These are phyloP conservation scores for Platanista minor DNA, from an alignment of 2,113 vertebrate genomes.

Conservation along the genomic window DNA sequence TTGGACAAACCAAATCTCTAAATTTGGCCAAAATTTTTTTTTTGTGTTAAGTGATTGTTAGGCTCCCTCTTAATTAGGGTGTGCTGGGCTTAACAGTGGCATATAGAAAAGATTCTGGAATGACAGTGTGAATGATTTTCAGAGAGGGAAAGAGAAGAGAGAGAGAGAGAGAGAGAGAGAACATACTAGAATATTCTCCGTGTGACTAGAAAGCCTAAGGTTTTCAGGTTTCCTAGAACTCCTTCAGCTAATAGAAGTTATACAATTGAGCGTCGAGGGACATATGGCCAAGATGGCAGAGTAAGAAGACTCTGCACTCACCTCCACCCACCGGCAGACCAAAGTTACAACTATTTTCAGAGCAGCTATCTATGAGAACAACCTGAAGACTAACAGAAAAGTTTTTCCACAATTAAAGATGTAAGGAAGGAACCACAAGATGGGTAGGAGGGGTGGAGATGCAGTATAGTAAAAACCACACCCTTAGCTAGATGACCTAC, in stretches of 20 bases:
- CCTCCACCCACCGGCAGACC: not conserved
- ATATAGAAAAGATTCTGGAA: not conserved
- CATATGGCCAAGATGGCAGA: not conserved
- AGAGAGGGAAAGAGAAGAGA: not conserved
- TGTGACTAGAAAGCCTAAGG: not conserved
- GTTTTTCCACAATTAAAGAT: not conserved
- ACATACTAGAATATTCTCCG: not conserved
- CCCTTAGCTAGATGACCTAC: not conserved
- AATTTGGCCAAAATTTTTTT: not conserved
- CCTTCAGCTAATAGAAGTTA: not conserved
- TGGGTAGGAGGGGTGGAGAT: not conserved
- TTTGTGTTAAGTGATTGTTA: not conserved
- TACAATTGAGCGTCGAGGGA: not conserved
- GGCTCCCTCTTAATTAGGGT: not conserved
- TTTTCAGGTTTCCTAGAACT: not conserved
- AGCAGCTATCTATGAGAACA: not conserved
- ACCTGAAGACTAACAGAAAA: not conserved
- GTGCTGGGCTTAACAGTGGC: not conserved
- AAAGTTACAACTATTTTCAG: not conserved
- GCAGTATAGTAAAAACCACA: not conserved
- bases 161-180: not conserved
- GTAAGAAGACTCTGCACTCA: not conserved
- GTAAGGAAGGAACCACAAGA: not conserved
- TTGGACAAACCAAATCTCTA: not conserved
- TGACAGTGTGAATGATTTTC: not conserved